Evolutionary conservation across 2,888 invertebrate genomes (phyloP).

Genomic region (Mesorhabditis belari): DNA sequence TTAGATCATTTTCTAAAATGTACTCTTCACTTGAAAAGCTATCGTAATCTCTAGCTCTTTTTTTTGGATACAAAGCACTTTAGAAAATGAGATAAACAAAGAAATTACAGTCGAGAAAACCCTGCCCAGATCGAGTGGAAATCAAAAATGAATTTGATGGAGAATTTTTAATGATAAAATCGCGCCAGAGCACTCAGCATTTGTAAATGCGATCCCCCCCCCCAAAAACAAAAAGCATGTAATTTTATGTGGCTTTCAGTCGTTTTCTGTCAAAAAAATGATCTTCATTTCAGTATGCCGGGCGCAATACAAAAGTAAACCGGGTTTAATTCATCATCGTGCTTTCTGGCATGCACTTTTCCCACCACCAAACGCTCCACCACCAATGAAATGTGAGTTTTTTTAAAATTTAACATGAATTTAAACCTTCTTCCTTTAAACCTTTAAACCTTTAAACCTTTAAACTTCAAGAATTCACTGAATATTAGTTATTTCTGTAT

Average conservation of each 20-base stretch:
- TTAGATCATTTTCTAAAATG: no score
- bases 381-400: slow-evolving; percentile 15
- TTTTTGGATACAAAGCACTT: no score
- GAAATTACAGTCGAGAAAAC: no score
- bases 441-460: no score
- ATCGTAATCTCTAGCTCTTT: no score
- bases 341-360: slow-evolving; percentile 20
- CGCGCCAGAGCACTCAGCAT: neutral
- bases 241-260: neutral
- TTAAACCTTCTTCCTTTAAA: no score
- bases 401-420: neutral
- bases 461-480: neutral
- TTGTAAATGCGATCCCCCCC: neutral
- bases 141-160: no score
- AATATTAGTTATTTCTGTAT: neutral
- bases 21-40: no score
- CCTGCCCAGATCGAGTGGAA: no score
- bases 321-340: slow-evolving; percentile 83
- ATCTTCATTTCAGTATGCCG: slow-evolving; percentile 64
- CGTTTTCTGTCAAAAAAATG: neutral
- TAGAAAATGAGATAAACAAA: no score
- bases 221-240: no score
- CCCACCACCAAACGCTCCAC: slow-evolving; percentile 15
- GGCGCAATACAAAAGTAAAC: slow-evolving; percentile 89
- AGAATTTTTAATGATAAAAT: no score